Evolutionary conservation across 2,797 vertebrate species (phyloP).

Genomic region (Hippoglossus hippoglossus): DNA sequence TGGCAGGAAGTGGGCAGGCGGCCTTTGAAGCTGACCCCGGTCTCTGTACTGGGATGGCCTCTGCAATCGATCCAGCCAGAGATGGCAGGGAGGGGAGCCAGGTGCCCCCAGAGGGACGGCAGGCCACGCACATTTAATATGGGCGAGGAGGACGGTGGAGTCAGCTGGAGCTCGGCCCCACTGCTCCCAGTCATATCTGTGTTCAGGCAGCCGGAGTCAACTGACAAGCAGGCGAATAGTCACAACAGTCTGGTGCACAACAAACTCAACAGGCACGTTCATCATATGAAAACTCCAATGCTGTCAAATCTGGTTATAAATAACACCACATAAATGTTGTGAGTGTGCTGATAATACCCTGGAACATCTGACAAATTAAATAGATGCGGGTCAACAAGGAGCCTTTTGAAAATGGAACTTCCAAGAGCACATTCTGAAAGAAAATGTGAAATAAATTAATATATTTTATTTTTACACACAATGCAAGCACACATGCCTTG

Average conservation of each 20-base stretch:
- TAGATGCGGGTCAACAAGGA: conserved; percentile 17
- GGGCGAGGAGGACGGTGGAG: conserved; percentile 52
- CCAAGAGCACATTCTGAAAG: background rate
- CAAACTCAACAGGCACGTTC: conserved; percentile 36
- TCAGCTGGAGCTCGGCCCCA: conserved; percentile 38
- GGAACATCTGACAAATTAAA: conserved; percentile 12
- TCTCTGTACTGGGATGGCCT: conserved; percentile 72
- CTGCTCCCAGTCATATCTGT: conserved; percentile 51
- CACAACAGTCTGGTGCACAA: conserved; percentile 8
- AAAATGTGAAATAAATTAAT: background rate
- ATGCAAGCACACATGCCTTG: conserved; percentile 29
- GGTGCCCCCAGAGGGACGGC: conserved; percentile 68
- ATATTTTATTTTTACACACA: conserved; percentile 12
- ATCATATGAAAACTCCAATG: conserved; percentile 39
- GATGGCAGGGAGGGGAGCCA: conserved; percentile 75
- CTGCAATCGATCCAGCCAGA: conserved; percentile 74
- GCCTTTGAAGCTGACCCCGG: conserved; percentile 83
- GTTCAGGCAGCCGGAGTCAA: conserved; percentile 66
- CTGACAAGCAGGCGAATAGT: conserved; percentile 10
- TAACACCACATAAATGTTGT: conserved; percentile 36
- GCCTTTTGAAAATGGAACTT: conserved; percentile 15
- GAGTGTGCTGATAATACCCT: background rate
- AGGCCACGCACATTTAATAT: conserved; percentile 67
- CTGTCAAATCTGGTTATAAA: conserved; percentile 34
- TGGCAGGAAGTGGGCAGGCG: conserved; percentile 79